A percentile compares a stretch with the other conserved stretches of the same genome.
These are phyloP conservation scores for Drosophila nikananu DNA, from an alignment of 1,140 invertebrate species.

Conservation along the genomic window DNA sequence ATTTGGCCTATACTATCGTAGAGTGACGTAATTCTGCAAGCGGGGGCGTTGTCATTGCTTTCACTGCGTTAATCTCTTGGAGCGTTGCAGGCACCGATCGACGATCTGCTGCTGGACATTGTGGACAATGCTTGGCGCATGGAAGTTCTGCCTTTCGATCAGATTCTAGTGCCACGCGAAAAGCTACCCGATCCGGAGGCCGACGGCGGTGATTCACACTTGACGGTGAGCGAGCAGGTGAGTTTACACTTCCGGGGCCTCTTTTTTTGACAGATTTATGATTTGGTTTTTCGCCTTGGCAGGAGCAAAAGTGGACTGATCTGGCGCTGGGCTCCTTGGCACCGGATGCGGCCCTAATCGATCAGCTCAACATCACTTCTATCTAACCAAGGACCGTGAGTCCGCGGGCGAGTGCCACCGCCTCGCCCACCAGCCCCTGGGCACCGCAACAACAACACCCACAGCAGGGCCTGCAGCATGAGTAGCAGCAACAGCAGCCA, in stretches of 20 bases:
- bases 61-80: not conserved
- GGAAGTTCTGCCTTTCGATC: conserved; percentile 94
- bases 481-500: conserved; percentile 38
- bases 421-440: conserved; percentile 53
- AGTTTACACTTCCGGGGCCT: conserved; percentile 21
- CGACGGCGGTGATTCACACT: conserved; percentile 95
- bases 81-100: conserved; percentile 84
- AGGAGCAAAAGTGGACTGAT: conserved; percentile 94
- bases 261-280: not conserved
- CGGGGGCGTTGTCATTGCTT: conserved; percentile 33
- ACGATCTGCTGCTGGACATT: conserved; percentile 94
- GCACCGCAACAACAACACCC: conserved; percentile 33
- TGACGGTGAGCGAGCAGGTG: conserved; percentile 95
- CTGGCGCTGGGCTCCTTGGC: conserved; percentile 89
- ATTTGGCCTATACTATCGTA: conserved; percentile 1
- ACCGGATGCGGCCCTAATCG: conserved; percentile 78
- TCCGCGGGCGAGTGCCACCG: conserved; percentile 33
- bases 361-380: conserved; percentile 80
- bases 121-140: conserved; percentile 95
- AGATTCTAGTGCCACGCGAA: conserved; percentile 94
- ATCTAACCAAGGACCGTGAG: conserved; percentile 73
- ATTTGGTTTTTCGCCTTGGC: not conserved
- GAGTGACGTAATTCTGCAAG: conserved; percentile 64
- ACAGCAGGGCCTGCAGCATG: conserved; percentile 34
- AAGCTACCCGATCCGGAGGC: conserved; percentile 97